A percentile compares a stretch with the other conserved stretches of the same genome.
These are phyloP conservation scores for Phalera bucephala DNA, from an alignment of 2,888 invertebrate genomes.

Conservation along the genomic window DNA sequence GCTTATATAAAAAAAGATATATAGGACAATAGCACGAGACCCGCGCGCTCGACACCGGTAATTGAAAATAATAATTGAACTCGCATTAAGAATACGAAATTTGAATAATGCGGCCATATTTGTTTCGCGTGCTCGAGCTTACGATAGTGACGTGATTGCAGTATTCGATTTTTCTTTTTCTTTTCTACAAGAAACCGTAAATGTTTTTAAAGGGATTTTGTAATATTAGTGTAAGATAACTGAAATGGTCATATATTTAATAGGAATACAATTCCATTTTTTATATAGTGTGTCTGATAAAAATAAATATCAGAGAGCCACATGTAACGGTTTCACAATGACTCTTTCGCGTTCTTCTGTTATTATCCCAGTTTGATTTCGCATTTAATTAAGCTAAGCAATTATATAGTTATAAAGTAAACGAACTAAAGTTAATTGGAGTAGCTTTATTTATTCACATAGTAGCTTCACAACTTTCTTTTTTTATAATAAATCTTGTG, in stretches of 20 bases:
- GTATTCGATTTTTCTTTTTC: too few relatives aligned
- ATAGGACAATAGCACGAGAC: conserved; percentile 59
- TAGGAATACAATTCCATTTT: too few relatives aligned
- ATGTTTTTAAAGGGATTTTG: too few relatives aligned
- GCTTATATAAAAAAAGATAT: conserved; percentile 40
- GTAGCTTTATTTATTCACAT: neutral
- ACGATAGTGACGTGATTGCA: conserved; percentile 10
- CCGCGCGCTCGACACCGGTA: conserved; percentile 56
- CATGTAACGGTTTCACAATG: too few relatives aligned
- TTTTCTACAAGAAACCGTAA: too few relatives aligned
- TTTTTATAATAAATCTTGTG: neutral
- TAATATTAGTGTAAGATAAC: too few relatives aligned
- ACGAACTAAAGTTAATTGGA: neutral
- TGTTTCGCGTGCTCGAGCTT: conserved; percentile 56
- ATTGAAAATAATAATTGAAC: conserved; percentile 79
- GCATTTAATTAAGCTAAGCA: neutral
- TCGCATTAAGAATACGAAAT: conserved; percentile 74
- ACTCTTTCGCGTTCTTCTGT: too few relatives aligned
- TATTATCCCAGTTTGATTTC: too few relatives aligned
- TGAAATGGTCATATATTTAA: too few relatives aligned
- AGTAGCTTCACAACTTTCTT: conserved; percentile 1
- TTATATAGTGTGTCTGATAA: too few relatives aligned
- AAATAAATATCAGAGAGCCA: too few relatives aligned
- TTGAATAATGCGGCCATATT: conserved; percentile 72
- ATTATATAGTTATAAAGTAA: conserved; percentile 1